Percentiles rank a stretch among this genome's conserved stretches.
Conservation (phyloP, 2,797 vertebrate species). For the Microtus agrestis region DNA sequence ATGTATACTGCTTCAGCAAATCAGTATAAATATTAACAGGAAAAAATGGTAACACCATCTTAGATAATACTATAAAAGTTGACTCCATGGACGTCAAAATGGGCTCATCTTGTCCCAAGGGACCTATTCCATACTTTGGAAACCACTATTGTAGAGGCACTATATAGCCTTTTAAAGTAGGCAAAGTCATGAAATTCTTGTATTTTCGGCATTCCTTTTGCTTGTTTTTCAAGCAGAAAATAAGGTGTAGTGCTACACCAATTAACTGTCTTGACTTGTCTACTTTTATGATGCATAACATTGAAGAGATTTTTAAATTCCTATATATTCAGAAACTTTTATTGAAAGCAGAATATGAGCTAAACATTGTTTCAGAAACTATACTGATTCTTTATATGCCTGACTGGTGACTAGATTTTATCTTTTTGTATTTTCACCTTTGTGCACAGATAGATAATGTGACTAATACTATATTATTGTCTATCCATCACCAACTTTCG, state of each 20-base stretch:
- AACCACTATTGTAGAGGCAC: background rate
- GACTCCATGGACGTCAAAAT: background rate
- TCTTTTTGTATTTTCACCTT: background rate
- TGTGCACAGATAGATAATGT: background rate
- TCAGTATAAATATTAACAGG: background rate
- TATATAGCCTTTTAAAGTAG: background rate
- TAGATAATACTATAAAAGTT: background rate
- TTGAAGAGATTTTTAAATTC: background rate
- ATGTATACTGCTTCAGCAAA: background rate
- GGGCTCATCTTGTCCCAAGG: background rate
- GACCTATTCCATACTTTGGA: background rate
- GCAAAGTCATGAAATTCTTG: background rate
- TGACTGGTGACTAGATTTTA: background rate
- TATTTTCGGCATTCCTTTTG: background rate
- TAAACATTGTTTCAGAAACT: background rate
- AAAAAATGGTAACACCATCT: background rate
- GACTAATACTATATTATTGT: background rate
- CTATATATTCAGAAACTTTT: background rate
- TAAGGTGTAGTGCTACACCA: background rate
- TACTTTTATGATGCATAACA: background rate
- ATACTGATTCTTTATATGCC: background rate
- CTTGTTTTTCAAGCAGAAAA: background rate
- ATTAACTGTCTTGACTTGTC: background rate
- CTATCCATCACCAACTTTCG: background rate
- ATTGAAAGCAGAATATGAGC: background rate